Conservation (phyloP, 2,113 vertebrate genomes). For the Elaphurus davidianus region DNA sequence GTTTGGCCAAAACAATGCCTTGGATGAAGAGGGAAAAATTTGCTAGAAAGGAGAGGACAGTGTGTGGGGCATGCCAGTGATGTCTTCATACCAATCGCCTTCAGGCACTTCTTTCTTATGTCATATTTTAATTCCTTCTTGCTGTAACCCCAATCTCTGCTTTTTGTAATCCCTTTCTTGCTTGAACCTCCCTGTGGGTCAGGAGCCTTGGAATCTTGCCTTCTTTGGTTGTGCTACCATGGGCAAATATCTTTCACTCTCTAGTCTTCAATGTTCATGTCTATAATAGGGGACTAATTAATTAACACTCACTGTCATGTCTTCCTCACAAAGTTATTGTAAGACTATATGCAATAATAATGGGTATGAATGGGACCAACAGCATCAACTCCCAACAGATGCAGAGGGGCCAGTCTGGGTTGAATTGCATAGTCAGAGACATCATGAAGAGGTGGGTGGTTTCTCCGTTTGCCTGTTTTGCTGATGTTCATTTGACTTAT, state of each 20-base stretch:
- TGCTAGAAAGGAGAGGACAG: slow-evolving; percentile 22
- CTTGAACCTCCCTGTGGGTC: not conserved
- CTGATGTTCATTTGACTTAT: slow-evolving; percentile 40
- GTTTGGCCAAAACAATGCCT: slow-evolving; percentile 8
- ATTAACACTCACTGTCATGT: not conserved
- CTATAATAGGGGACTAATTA: not conserved
- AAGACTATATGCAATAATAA: not conserved
- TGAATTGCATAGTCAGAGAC: not conserved
- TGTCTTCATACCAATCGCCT: not conserved
- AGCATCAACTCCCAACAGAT: not conserved
- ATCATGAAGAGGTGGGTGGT: not conserved
- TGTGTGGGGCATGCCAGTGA: not conserved
- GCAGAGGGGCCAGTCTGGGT: not conserved
- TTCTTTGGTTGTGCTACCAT: slow-evolving; percentile 10
- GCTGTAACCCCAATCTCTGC: not conserved
- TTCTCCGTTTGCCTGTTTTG: slow-evolving; percentile 49
- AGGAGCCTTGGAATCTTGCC: slow-evolving; percentile 19
- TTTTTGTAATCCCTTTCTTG: slow-evolving; percentile 1
- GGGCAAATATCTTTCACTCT: not conserved
- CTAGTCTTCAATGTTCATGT: not conserved
- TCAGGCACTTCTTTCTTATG: slow-evolving; percentile 1
- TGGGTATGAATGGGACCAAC: not conserved
- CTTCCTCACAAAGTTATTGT: not conserved
- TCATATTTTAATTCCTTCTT: slow-evolving; percentile 27
- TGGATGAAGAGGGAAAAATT: not conserved